A percentile compares a stretch with the other conserved stretches of the same genome.
These are phyloP conservation scores for Thripadectes ignobilis DNA, from an alignment of 2,797 vertebrate genomes.

Conservation along the genomic window DNA sequence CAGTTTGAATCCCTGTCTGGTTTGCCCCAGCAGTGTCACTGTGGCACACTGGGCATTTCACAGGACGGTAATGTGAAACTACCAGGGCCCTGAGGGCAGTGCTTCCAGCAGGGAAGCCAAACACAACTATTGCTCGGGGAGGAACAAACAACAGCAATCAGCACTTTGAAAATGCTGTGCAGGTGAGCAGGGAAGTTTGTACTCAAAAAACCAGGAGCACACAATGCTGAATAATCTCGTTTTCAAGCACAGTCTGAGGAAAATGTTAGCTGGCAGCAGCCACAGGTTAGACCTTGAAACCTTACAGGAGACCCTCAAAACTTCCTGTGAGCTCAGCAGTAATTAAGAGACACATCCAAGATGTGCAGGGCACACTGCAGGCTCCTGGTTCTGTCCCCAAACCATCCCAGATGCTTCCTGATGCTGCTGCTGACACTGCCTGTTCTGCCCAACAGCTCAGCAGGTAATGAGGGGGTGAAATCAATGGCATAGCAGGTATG, in stretches of 20 bases:
- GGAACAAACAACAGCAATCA: background rate
- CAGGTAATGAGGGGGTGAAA: accelerated
- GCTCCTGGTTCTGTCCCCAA: background rate
- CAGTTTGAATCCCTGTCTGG: background rate
- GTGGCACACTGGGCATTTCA: background rate
- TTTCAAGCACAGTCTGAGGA: background rate
- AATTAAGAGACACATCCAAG: background rate
- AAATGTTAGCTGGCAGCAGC: background rate
- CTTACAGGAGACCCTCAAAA: background rate
- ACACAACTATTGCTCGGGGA: background rate
- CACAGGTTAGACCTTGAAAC: background rate
- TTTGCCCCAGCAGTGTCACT: background rate
- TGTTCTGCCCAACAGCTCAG: background rate
- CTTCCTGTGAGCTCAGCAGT: background rate
- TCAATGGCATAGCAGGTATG: accelerated
- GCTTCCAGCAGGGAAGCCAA: background rate
- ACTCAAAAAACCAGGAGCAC: background rate
- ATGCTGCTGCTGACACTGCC: background rate
- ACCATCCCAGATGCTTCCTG: background rate
- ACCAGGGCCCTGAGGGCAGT: background rate
- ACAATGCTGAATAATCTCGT: background rate
- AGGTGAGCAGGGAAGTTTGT: background rate
- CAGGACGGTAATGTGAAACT: background rate
- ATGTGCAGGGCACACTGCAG: background rate
- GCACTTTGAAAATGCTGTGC: background rate